Conservation (phyloP, 23 tunicate species). For the Pegea sp. region DNA sequence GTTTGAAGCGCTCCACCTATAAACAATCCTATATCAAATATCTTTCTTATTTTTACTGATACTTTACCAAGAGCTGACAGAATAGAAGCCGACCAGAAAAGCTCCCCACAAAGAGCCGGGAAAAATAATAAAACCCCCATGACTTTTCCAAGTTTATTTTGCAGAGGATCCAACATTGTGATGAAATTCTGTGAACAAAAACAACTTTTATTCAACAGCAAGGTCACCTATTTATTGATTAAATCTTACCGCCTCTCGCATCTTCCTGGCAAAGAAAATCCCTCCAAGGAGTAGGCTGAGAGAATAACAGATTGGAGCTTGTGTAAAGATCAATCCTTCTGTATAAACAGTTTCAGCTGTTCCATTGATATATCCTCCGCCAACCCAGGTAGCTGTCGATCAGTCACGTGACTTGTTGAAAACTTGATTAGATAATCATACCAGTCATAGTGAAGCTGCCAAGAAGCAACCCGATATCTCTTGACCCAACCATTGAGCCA, state of each 20-base stretch:
- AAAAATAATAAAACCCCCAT: slow-evolving; percentile 51
- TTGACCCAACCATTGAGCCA: slow-evolving; percentile 13
- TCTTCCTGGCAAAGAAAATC: slow-evolving; percentile 43
- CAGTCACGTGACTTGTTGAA: too few species aligned
- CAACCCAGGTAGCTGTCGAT: slow-evolving; percentile 84
- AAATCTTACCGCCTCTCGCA: slow-evolving; percentile 26
- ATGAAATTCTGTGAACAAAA: slow-evolving; percentile 39
- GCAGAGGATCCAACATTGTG: slow-evolving; percentile 75
- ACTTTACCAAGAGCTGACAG: slow-evolving; percentile 38
- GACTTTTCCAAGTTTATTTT: slow-evolving; percentile 25
- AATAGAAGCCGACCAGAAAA: slow-evolving; percentile 55
- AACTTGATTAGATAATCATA: slow-evolving; percentile 1
- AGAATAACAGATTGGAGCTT: slow-evolving; percentile 57
- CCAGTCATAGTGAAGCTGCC: slow-evolving; percentile 56
- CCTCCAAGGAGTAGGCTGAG: slow-evolving; percentile 28
- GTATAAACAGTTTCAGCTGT: slow-evolving; percentile 47
- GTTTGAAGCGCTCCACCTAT: slow-evolving; percentile 33
- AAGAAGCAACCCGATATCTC: slow-evolving; percentile 29
- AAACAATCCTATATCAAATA: too few species aligned
- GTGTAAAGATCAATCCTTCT: slow-evolving; percentile 41
- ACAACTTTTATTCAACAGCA: too few species aligned
- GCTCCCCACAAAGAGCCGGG: slow-evolving; percentile 51
- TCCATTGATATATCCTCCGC: slow-evolving; percentile 75
- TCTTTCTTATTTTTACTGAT: slow-evolving; percentile 1
- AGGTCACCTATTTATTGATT: neutral